phyloP scores from a whole-genome alignment of 2,113 vertebrate genomes.

The Labrus mixtus region DNA sequence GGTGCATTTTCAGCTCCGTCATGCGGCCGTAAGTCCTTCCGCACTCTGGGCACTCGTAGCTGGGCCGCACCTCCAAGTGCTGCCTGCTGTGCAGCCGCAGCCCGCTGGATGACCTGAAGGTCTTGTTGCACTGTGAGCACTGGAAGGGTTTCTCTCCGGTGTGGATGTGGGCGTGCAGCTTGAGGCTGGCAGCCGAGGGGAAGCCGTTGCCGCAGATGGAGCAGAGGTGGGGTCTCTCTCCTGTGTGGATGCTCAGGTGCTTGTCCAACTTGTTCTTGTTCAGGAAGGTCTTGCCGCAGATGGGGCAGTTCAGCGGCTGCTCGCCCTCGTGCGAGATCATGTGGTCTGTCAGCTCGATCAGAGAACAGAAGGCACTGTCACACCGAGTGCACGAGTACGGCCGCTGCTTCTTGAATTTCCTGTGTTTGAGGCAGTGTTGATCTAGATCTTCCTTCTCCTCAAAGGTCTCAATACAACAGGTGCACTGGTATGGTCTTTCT shows the following conservation, averaged over 20 bases:
- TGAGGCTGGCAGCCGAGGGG: constrained; percentile 72
- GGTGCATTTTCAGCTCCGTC: constrained; percentile 80
- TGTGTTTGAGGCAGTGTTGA: constrained; percentile 74
- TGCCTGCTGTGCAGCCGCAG: constrained; percentile 72
- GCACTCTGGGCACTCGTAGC: constrained; percentile 70
- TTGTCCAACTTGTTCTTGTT: constrained; percentile 77
- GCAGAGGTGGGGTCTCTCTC: constrained; percentile 76
- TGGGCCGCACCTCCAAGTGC: constrained; percentile 75
- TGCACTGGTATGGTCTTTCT: constrained; percentile 72
- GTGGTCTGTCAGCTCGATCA: constrained; percentile 73
- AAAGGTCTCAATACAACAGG: constrained; percentile 73
- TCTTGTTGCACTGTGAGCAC: constrained; percentile 72
- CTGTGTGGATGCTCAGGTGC: constrained; percentile 74
- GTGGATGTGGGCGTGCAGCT: constrained; percentile 71
- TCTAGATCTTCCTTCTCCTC: constrained; percentile 63
- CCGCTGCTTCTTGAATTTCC: constrained; percentile 65
- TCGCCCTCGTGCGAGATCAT: constrained; percentile 70
- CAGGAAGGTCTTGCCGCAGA: constrained; percentile 72
- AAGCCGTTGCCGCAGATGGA: constrained; percentile 77
- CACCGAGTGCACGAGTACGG: constrained; percentile 78
- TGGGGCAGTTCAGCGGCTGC: constrained; percentile 66
- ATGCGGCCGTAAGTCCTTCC: constrained; percentile 75
- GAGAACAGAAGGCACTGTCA: constrained; percentile 55
- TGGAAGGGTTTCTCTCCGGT: constrained; percentile 73
- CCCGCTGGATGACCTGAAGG: constrained; percentile 71